Base-by-base conservation (phyloP, 2,888 invertebrate species). In the Archips crataeganus region DNA sequence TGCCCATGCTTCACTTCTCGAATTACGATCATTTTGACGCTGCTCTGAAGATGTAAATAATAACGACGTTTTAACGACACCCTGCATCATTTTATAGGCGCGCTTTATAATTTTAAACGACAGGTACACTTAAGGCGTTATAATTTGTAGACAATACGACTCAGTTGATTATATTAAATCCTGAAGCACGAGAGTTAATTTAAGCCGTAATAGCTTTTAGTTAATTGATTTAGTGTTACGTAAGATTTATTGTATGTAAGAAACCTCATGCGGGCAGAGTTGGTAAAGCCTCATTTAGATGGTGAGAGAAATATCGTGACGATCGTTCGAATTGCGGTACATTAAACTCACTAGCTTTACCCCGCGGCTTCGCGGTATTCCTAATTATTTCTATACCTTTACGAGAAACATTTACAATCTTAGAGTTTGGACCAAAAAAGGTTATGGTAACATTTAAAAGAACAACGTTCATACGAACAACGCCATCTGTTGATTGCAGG, bases 31-130 rank as follows among this genome's bases (percentile, higher is more conserved):
- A 42, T 63, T 51, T 66, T 75, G 57, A 75, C 63, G 75, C 72
- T 72, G 62, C 65, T 54, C 47, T 11, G 57, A 69, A 74, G 51
- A 72, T 69, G 32, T 65, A 75, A 77, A 73, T 69, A 70, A 69
- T 75, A 74, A 77, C 39, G 68, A 59, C 62, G 54, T 70, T 76
- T 74, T 66, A 72, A 74, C 60, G 59, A 75, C 71, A 59, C 23
- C 45, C 57, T 59, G 70, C 51, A 62, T 66, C 70, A 39, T 73
- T 77, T 77, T 76, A 77, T 77, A 71, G 73, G 32, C 54, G 67
- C 54, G 64, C 49, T 34, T 68, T 39, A 65, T 65, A 70, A 65
- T 74, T 74, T 69, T 42, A 69, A 69, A 69, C 69, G 54, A 64
- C 65, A 65, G 54, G 64, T 74, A 59, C 39, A 39, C 39, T 39